Evolutionary conservation across 2,113 vertebrate species (phyloP), one percentile per base, ranked within the genome.

Genomic region (Donacobius atricapilla): DNA sequence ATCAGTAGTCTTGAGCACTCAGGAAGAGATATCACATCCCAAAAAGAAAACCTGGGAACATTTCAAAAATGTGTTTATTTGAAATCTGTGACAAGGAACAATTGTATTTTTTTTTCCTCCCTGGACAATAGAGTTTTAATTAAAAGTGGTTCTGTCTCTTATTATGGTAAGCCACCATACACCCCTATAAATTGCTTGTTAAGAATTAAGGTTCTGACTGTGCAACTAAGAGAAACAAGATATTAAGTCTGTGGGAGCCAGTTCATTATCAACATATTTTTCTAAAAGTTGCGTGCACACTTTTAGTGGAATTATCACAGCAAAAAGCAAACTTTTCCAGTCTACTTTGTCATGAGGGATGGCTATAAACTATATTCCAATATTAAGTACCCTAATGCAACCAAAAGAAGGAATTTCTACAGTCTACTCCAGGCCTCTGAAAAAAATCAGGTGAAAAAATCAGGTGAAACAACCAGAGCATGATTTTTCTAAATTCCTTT

Each of bases 21-120:
- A 79, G 70, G 71, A 86, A 89, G 76, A 95, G 73, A 89, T 91
- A 96, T 91, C 91, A 79, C n/a, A 71, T 89, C 57, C n/a, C n/a
- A 66, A 87, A 53, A 35, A 82, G 53, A 94, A 94, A 91, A 93
- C 77, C 61, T 92, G 89, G 72, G 83, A 89, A 48, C 50, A 11
- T 71, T 89, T 73, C 3, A 93, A 94, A 96, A 91, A 92, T 87
- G 44, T 84, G 48, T 81, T 75, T 94, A 78, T 87, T 89, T 96
- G 44, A 91, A 90, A 91, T 84, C 31, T 50, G 23, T 85, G 69
- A 83, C 87, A 93, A 82, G 40, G 45, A 25, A 61, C 40, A 85
- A 93, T 83, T 87, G n/a, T 68, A 28, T 47, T 78, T 71, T 79
- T 70, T 71, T 89, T 61, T 20, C 15, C 24, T 87, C 27, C n/a